Evolutionary conservation across 2,113 vertebrate genomes (phyloP).

Genomic region (Raja brachyura): DNA sequence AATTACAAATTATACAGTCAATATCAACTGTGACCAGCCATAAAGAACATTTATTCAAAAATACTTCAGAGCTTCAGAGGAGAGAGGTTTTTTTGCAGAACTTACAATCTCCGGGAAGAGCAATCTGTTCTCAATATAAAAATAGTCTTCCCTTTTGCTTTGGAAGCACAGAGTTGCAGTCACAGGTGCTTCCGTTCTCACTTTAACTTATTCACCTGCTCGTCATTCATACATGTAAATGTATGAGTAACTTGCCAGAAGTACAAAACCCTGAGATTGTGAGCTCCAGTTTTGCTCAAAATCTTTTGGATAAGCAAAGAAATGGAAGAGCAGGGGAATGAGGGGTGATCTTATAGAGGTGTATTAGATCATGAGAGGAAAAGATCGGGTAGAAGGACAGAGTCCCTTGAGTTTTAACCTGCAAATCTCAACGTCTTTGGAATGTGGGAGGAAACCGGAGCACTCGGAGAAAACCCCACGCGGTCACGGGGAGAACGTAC

Average conservation of each 20-base stretch:
- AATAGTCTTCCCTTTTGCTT: neutral
- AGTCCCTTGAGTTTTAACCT: no score
- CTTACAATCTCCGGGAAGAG: neutral
- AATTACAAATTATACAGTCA: neutral
- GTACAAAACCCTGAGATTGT: neutral
- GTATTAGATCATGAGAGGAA: no score
- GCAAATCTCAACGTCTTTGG: no score
- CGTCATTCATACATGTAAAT: neutral
- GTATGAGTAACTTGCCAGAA: neutral
- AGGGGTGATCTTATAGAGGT: no score
- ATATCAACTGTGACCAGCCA: neutral
- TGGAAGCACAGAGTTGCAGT: neutral
- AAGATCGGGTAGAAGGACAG: no score
- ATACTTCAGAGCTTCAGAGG: neutral
- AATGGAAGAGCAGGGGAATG: no score
- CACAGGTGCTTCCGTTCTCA: constrained; percentile 18
- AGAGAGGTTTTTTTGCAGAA: neutral
- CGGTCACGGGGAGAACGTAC: no score
- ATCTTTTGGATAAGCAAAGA: neutral
- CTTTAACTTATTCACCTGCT: neutral
- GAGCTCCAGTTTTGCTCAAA: neutral
- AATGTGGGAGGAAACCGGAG: no score
- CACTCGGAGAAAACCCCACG: no score
- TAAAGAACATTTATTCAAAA: neutral
- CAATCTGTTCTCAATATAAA: neutral